Evolutionary conservation across 2,113 vertebrate species (phyloP), one percentile per base, ranked within the genome.

Genomic region (Gulo gulo): DNA sequence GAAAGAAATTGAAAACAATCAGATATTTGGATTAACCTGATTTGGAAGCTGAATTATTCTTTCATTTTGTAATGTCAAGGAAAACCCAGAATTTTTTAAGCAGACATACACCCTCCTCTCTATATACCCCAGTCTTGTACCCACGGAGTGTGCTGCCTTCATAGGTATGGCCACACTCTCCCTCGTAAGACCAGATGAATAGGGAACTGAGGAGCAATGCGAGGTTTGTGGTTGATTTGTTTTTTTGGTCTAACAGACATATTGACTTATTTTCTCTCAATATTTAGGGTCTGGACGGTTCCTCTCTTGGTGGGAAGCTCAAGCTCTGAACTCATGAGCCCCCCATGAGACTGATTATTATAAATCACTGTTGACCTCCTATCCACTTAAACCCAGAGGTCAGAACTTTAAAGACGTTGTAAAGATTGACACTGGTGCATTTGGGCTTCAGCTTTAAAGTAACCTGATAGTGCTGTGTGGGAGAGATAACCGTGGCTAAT

Each of bases 311-410:
- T 88, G 69, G 45, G 80, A 86, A 87, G 47, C 71, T 95, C 52
- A 84, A 80, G 23, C 36, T 57, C 57, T 84, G 39, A 81, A 63
- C 31, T 36, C 39, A 7, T 7, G 11, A 94, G 26, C n/a, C 36
- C 34, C 73, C 29, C 6, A 39, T 79, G 71, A 97, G 59, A 67
- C 59, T 63, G 45, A 92, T 96, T 47, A 92, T 92, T 97, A 6
- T 79, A 91, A 96, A 82, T 84, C 42, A 39, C 82, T 12, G 1
- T 36, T 91, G 89, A 84, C 87, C 59, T 96, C 67, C 55, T 84
- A n/a, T 67, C 55, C 87, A 92, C 76, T 74, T 73, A 61, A 97
- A 55, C 47, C 50, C 55, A 92, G 73, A 96, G 47, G 86, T 92
- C 83, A 96, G 89, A 78, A 92, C 67, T 95, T 89, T 34, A 92